These are phyloP conservation scores for Melanotaenia pygmaea DNA, from an alignment of 2,797 vertebrate genomes.

Conservation along the genomic window DNA sequence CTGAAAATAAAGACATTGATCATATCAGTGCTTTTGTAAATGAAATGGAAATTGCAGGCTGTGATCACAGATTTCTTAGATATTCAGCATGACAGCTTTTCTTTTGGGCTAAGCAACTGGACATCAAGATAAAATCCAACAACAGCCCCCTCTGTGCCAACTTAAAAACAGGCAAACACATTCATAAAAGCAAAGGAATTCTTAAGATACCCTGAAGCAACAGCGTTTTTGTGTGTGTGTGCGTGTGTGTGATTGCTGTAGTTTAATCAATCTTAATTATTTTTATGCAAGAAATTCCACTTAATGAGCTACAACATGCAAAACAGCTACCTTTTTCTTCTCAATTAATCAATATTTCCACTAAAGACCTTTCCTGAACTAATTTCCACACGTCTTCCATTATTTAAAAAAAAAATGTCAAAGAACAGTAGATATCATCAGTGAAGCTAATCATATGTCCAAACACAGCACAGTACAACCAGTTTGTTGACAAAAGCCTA, in stretches of 20 bases:
- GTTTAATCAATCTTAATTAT: slow-evolving; percentile 63
- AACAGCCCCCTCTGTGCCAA: slow-evolving; percentile 15
- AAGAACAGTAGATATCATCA: slow-evolving; percentile 15
- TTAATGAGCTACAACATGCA: slow-evolving; percentile 66
- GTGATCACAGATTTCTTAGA: slow-evolving; percentile 27
- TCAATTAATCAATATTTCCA: slow-evolving; percentile 61
- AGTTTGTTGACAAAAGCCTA: slow-evolving; percentile 26
- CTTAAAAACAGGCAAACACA: slow-evolving; percentile 10
- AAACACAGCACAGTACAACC: slow-evolving; percentile 16
- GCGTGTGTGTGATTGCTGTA: slow-evolving; percentile 37
- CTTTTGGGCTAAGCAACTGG: slow-evolving; percentile 13
- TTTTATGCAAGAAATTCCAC: slow-evolving; percentile 56
- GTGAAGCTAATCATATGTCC: slow-evolving; percentile 8
- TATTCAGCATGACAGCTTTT: slow-evolving; percentile 15
- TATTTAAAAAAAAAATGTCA: slow-evolving; percentile 28
- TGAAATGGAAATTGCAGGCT: slow-evolving; percentile 32
- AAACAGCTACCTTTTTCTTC: slow-evolving; percentile 38
- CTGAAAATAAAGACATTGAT: slow-evolving; percentile 5
- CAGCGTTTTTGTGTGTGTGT: slow-evolving; percentile 18
- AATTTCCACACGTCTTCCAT: slow-evolving; percentile 22
- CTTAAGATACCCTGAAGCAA: slow-evolving; percentile 27
- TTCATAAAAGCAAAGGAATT: slow-evolving; percentile 31
- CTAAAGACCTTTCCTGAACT: slow-evolving; percentile 59
- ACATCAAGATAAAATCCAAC: slow-evolving; percentile 12
- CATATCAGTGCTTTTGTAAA: slow-evolving; percentile 2